phyloP scores from a whole-genome alignment of 1,140 invertebrate species.

The Acromyrmex heyeri region DNA sequence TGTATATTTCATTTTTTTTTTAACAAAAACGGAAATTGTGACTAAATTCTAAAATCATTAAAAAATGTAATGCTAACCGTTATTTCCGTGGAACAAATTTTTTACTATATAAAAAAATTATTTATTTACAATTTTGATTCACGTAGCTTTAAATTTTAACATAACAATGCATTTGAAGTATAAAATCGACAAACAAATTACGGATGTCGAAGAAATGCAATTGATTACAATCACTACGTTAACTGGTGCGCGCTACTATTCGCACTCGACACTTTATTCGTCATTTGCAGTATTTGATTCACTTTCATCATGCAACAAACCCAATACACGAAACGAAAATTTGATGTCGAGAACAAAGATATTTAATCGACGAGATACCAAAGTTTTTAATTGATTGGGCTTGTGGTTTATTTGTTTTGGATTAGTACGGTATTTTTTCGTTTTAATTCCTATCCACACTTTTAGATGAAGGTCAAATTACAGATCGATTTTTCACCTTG shows the following conservation, averaged over 20 bases:
- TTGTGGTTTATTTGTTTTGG: constrained; percentile 6
- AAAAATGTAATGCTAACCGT: background rate
- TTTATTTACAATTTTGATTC: background rate
- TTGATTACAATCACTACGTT: constrained; percentile 29
- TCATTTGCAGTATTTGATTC: constrained; percentile 21
- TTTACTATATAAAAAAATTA: background rate
- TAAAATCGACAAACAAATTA: constrained; percentile 5
- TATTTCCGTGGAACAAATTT: constrained; percentile 1
- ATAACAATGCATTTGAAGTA: background rate
- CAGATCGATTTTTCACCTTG: constrained; percentile 30
- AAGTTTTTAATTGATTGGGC: constrained; percentile 41
- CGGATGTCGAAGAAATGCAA: background rate
- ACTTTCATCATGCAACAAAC: constrained; percentile 27
- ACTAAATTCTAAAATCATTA: background rate
- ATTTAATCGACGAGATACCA: constrained; percentile 39
- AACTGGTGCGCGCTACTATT: constrained; percentile 5
- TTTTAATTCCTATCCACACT: constrained; percentile 41
- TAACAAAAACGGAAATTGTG: background rate
- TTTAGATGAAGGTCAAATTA: constrained; percentile 44
- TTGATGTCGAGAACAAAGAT: background rate
- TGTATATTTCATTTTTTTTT: background rate
- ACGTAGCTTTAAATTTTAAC: background rate
- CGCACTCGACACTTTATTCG: constrained; percentile 22
- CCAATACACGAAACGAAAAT: constrained; percentile 35
- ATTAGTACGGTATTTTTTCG: background rate